Base-by-base conservation (phyloP, 2,113 vertebrate genomes). In the Grallaria varia region DNA sequence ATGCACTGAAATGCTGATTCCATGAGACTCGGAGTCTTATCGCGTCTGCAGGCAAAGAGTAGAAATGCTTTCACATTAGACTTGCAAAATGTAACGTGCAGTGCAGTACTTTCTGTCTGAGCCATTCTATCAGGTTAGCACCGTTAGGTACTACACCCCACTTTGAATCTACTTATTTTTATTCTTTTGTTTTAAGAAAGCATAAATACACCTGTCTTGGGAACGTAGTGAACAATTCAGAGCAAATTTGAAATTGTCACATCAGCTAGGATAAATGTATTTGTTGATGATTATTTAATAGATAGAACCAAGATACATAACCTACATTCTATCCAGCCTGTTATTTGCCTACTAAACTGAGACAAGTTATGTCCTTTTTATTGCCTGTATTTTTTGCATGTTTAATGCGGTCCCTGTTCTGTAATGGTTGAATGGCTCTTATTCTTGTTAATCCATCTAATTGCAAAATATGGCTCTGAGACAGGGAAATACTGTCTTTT, bases 41-140 rank as follows among this genome's bases (percentile, higher is more conserved):
- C 73, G 0, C 1, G 25, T 93, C 95, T 96, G 83, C 88, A 93
- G 95, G 96, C 88, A 58, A 94, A 86, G 68, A 88, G 72, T n/a
- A 75, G 92, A 93, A 94, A 86, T 0, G 9, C 47, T 93, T 96
- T 89, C 79, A 72, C 74, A 96, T 97, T 94, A 96, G 96, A 93
- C 93, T 96, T 96, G 95, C 93, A 95, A 95, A 95, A 87, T 39
- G 49, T 87, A 84, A 80, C 1, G 30, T 94, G 72, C 79, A 91
- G 59, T 52, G 72, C 94, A 78, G 66, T 86, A 67, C 50, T 93
- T 86, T 91, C 73, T 80, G 52, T 13, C 67, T 86, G 87, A 94
- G 52, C 47, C 8, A 3, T 78, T 96, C 83, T 78, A 76, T 62
- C 71, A 84, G 50, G 79, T 75, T 93, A 75, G 75, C 49, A 49